phyloP scores from a whole-genome alignment of 2,113 vertebrate genomes.

The Cryptomyrus ogoouensis region DNA sequence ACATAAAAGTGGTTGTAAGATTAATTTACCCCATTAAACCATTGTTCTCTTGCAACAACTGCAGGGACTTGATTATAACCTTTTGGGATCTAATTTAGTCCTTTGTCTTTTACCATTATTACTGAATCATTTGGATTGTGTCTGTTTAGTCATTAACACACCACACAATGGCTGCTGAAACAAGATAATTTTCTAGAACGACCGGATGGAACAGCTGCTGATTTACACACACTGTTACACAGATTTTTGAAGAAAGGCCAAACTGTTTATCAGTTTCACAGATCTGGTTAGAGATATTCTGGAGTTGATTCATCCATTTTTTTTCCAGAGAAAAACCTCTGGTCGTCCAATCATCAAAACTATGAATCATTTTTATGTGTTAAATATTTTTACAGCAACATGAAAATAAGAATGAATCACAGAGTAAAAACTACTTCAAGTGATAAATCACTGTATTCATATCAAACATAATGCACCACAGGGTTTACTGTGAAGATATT shows the following conservation, averaged over 20 bases:
- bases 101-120: not conserved
- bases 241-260: not conserved
- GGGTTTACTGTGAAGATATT: constrained; percentile 42
- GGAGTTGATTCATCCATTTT: not conserved
- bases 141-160: not conserved
- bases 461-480: constrained; percentile 59
- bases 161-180: not conserved
- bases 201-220: not conserved
- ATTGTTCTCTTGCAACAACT: not conserved
- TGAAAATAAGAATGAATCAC: not conserved
- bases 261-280: not conserved
- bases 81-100: not conserved
- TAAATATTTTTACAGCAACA: not conserved
- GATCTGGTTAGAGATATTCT: not conserved
- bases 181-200: not conserved
- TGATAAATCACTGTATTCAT: constrained; percentile 61
- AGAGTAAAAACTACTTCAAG: constrained; percentile 49
- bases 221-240: not conserved
- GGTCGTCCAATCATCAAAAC: not conserved
- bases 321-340: not conserved
- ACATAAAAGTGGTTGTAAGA: not conserved
- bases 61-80: not conserved
- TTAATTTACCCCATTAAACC: not conserved
- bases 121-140: not conserved
- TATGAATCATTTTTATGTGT: not conserved